Conservation (phyloP, 2,113 vertebrate genomes). For the Odontophorus gujanensis region DNA sequence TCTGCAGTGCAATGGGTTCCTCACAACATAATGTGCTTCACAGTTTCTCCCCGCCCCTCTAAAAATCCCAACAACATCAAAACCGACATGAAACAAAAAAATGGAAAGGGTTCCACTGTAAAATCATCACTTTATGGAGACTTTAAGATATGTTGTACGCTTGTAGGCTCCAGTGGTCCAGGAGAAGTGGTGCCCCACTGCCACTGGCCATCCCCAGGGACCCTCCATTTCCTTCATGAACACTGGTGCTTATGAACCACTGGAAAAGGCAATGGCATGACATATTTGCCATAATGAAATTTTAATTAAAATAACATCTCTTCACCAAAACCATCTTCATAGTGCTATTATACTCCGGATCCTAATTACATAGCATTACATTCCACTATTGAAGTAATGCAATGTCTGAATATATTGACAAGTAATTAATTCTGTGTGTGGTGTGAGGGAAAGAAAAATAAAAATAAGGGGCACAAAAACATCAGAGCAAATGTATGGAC, state of each 20-base stretch:
- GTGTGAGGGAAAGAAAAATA: neutral
- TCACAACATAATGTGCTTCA: neutral
- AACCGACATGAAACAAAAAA: neutral
- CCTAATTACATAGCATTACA: constrained; percentile 8
- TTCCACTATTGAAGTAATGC: constrained; percentile 13
- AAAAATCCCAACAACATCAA: neutral
- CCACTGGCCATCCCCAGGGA: neutral
- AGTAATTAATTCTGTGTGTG: constrained; percentile 1
- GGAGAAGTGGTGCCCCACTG: neutral
- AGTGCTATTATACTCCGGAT: neutral
- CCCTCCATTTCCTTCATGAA: neutral
- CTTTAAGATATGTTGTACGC: neutral
- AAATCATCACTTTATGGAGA: neutral
- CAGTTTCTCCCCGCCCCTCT: neutral
- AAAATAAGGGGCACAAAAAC: neutral
- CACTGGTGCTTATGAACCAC: neutral
- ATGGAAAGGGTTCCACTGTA: neutral
- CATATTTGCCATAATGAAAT: constrained; percentile 19
- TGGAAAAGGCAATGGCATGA: neutral
- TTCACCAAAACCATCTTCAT: constrained; percentile 2
- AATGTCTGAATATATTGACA: constrained; percentile 5
- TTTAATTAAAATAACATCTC: constrained; percentile 1
- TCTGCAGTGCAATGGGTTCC: neutral
- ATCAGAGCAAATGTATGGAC: neutral
- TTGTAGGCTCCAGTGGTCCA: neutral